A percentile compares a stretch with the other conserved stretches of the same genome.
phyloP scores from a whole-genome alignment of 2,797 vertebrate genomes.

The Crocidura indochinensis region DNA sequence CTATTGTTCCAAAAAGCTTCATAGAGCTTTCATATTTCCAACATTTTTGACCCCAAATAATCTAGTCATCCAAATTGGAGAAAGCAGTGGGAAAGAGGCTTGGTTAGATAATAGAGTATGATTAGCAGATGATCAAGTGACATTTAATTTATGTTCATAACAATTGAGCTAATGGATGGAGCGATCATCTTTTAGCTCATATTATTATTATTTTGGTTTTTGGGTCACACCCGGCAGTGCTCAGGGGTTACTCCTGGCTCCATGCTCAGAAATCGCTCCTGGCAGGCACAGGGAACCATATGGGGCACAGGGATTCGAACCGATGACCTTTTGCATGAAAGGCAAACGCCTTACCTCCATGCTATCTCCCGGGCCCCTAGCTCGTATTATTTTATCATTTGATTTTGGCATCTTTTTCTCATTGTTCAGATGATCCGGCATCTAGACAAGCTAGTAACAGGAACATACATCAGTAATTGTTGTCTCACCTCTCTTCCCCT shows the following conservation, averaged over 20 bases:
- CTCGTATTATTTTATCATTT: conserved; percentile 24
- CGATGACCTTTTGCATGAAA: too few relatives aligned
- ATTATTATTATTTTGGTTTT: too few relatives aligned
- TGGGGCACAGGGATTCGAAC: too few relatives aligned
- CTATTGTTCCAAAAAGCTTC: conserved; percentile 50
- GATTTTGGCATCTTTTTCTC: conserved; percentile 41
- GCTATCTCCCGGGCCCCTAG: neutral
- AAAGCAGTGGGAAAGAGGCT: conserved; percentile 16
- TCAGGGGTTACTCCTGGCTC: too few relatives aligned
- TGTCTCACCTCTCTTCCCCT: neutral
- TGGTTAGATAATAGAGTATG: conserved; percentile 31
- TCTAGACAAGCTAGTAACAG: conserved; percentile 32
- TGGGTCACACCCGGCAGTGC: too few relatives aligned
- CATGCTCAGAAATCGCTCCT: too few relatives aligned
- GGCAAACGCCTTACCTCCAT: too few relatives aligned
- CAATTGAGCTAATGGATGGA: conserved; percentile 32
- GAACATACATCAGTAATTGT: neutral
- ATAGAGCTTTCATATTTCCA: too few relatives aligned
- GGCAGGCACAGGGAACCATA: too few relatives aligned
- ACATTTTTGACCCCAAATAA: conserved; percentile 33
- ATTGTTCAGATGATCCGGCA: conserved; percentile 31
- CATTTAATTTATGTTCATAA: conserved; percentile 45
- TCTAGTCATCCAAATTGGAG: conserved; percentile 23
- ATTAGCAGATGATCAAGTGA: conserved; percentile 32
- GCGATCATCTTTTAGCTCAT: too few relatives aligned